phyloP scores from a whole-genome alignment of 2,888 invertebrate genomes.

The Lissonota sp. region DNA sequence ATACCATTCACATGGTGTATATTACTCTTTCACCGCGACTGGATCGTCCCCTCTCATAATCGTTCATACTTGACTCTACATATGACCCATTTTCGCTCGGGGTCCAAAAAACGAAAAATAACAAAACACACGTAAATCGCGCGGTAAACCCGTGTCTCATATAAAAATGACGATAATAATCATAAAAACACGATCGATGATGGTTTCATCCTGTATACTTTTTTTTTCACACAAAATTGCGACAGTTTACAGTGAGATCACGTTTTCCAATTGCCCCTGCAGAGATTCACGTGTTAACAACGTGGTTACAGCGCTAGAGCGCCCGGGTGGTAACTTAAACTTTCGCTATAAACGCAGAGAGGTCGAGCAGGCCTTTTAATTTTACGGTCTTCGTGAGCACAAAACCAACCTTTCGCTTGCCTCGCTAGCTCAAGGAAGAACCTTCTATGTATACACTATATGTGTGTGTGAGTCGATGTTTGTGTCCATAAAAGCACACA shows the following conservation, averaged over 20 bases:
- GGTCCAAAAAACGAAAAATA: background rate
- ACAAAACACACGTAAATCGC: background rate
- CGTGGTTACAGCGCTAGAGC: conserved; percentile 40
- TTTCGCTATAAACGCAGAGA: conserved; percentile 61
- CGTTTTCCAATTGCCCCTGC: conserved; percentile 46
- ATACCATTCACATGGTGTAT: conserved; percentile 55
- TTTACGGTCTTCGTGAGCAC: conserved; percentile 63
- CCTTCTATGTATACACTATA: background rate
- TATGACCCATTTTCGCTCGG: background rate
- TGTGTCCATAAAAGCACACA: conserved; percentile 30
- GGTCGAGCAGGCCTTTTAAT: conserved; percentile 63
- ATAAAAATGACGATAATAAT: background rate
- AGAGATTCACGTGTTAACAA: conserved; percentile 65
- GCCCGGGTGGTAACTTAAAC: conserved; percentile 55
- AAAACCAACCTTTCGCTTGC: conserved; percentile 21
- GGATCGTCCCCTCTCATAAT: conserved; percentile 24
- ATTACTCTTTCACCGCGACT: conserved; percentile 24
- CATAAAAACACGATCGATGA: background rate
- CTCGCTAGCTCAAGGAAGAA: conserved; percentile 6
- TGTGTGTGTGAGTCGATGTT: background rate
- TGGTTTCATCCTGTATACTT: background rate
- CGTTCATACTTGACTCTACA: conserved; percentile 36
- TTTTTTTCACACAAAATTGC: conserved; percentile 7
- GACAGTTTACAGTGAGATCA: conserved; percentile 51
- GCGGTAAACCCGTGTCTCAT: background rate